Evolutionary conservation across 2,888 invertebrate genomes (phyloP), one percentile per base, ranked within the genome.

Genomic region (Agrochola litura): DNA sequence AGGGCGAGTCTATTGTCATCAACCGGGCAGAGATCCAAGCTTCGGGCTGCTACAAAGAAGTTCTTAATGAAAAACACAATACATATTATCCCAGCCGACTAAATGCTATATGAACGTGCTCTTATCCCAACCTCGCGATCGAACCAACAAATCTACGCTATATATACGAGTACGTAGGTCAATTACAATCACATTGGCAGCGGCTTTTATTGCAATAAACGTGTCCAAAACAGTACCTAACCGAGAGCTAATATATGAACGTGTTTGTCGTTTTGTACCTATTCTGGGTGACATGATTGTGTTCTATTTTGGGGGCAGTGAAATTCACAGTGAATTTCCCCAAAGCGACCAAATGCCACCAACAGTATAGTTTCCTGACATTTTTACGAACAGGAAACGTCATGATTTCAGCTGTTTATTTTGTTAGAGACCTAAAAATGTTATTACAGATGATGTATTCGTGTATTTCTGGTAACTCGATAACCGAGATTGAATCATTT

Each of bases 381-480:
- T 64, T 68, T 81, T 43, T 49, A 22, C 49, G 41, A 70, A 49
- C 37, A 52, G 65, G 60, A 58, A 69, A 52, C 2, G 16, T 30
- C 6, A 64, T 46, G 25, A 52, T 37, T 56, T 56, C 14, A 19
- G 43, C 19, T 60, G 43, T 63, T 63, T 63, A 41, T 67, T 76
- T 58, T 68, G 46, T 54, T 19, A 22, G 54, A 41, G 2, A 43
- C 22, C 22, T 4, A n/a, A 12, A 66, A 66, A 43, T 81, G 37
- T 67, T 61, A 61, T 66, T 63, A 25, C n/a, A n/a, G n/a, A 19
- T 41, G 54, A 82, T 72, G 25, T 58, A 66, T 56, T 69, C 66
- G 6, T 80, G 19, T 81, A 60, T 64, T 72, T 61, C 22, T 64
- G 14, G 67, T 56, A 76, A 56, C 60, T 65, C 4, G 64, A 82